Evolutionary conservation across 2,113 vertebrate genomes (phyloP).

Genomic region (Bos javanicus): DNA sequence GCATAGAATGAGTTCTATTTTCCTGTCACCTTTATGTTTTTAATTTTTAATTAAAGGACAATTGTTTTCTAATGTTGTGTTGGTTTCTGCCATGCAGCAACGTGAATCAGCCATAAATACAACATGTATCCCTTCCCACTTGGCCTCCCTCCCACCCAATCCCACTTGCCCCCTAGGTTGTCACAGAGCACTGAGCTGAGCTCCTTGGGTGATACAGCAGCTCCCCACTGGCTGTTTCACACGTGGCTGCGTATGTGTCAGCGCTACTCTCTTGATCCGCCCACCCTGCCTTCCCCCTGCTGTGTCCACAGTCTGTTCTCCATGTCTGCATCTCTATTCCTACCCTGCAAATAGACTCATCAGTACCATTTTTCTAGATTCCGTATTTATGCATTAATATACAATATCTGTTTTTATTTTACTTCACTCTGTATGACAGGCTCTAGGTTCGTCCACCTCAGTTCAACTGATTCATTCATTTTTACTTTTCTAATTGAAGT

Average conservation of each 20-base stretch:
- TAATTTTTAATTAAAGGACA: not conserved
- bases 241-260: accelerated
- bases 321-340: accelerated
- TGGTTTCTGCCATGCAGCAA: not conserved
- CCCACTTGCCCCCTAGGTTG: not conserved
- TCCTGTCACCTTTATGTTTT: not conserved
- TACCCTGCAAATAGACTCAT: not conserved
- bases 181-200: not conserved
- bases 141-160: accelerated
- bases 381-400: accelerated
- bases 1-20: not conserved
- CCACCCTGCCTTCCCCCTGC: not conserved
- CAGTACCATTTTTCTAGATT: not conserved
- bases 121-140: not conserved
- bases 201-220: not conserved
- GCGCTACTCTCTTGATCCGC: accelerated
- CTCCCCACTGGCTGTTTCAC: accelerated
- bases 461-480: not conserved
- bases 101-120: not conserved
- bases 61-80: not conserved
- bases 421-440: not conserved
- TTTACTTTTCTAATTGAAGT: slow-evolving; percentile 3
- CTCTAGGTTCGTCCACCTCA: not conserved
- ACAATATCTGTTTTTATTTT: accelerated
- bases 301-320: not conserved